A percentile compares a stretch with the other conserved stretches of the same genome.
Evolutionary conservation across 1,140 invertebrate genomes (phyloP).

Genomic region (Lutraria rhynchaena): DNA sequence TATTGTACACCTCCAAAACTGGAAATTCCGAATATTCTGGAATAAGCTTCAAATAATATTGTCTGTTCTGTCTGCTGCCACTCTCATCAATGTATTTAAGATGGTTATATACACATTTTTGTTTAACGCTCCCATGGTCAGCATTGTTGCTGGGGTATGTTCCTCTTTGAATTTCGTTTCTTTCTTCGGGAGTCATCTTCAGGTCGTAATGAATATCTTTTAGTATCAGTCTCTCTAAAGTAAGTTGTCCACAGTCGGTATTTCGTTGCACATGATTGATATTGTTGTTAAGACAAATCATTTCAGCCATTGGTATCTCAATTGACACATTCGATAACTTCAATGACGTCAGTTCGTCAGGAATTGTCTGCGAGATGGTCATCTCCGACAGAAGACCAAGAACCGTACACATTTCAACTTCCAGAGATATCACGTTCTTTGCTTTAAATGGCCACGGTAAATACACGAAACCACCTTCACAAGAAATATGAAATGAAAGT

Average conservation of each 20-base stretch:
- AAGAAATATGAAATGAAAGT: conserved; percentile 28
- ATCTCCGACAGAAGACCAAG: conserved; percentile 49
- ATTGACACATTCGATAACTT: conserved; percentile 23
- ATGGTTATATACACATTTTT: conserved; percentile 24
- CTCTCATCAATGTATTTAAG: conserved; percentile 53
- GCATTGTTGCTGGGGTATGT: neutral
- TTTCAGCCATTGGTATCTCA: conserved; percentile 17
- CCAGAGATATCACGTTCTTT: conserved; percentile 23
- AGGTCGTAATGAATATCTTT: conserved; percentile 46
- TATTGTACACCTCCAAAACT: conserved; percentile 47
- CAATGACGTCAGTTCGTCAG: conserved; percentile 33
- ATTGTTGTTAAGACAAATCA: conserved; percentile 15
- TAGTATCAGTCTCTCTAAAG: conserved; percentile 30
- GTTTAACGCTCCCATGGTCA: neutral
- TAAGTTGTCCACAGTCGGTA: conserved; percentile 50
- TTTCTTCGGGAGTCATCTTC: conserved; percentile 48
- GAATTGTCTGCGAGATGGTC: neutral
- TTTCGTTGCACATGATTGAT: conserved; percentile 9
- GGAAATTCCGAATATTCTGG: conserved; percentile 50
- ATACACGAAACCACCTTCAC: conserved; percentile 35
- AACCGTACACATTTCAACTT: conserved; percentile 27
- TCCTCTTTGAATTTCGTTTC: neutral
- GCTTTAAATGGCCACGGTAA: conserved; percentile 57
- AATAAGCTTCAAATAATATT: conserved; percentile 50
- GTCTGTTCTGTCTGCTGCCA: conserved; percentile 51